Evolutionary conservation across 2,888 invertebrate species (phyloP).

Genomic region (Hydrotaea diabolus): DNA sequence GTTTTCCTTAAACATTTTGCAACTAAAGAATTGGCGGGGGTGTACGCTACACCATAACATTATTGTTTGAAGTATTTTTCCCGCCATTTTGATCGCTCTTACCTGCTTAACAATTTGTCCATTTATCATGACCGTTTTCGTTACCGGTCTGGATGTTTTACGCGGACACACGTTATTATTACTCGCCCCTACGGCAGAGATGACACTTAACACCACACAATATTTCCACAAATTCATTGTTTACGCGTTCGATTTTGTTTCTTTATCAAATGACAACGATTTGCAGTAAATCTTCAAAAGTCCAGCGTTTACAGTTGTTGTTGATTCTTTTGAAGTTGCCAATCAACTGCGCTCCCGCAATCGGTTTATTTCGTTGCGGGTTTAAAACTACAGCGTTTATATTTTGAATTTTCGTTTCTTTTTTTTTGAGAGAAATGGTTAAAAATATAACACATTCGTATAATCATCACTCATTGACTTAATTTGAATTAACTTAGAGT

Average conservation of each 20-base stretch:
- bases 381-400: not conserved
- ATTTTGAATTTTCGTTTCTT: not conserved
- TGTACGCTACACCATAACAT: no score
- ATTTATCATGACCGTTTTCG: slow-evolving; percentile 26
- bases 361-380: not conserved
- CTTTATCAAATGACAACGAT: not conserved
- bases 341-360: slow-evolving; percentile 45
- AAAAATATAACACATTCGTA: slow-evolving; percentile 10
- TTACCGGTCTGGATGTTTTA: not conserved
- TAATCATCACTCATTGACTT: slow-evolving; percentile 20
- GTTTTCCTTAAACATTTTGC: no score
- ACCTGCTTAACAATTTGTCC: slow-evolving; percentile 15
- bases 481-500: slow-evolving; percentile 58
- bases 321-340: slow-evolving; percentile 52
- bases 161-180: slow-evolving; percentile 45
- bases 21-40: no score
- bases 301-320: slow-evolving; percentile 32
- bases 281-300: not conserved
- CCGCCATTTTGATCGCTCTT: not conserved
- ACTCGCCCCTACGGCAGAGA: slow-evolving; percentile 27
- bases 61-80: no score
- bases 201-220: slow-evolving; percentile 44
- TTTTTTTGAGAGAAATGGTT: slow-evolving; percentile 13
- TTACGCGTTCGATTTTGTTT: not conserved
- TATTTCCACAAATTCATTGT: slow-evolving; percentile 53